phyloP scores from a whole-genome alignment of 2,888 invertebrate genomes.

The Idaea dimidiata region DNA sequence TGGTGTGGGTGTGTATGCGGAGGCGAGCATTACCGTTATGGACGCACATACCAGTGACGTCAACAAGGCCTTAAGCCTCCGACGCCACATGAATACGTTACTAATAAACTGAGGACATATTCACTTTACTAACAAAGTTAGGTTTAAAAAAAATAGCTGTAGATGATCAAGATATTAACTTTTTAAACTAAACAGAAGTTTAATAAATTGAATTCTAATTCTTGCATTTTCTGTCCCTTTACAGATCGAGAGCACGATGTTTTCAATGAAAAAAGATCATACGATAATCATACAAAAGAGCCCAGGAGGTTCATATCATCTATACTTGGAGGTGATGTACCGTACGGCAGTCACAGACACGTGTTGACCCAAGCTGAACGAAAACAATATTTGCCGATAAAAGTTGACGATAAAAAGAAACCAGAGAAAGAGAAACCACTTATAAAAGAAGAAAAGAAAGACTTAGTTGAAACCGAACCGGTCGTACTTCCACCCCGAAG shows the following conservation, averaged over 20 bases:
- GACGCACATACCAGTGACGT: slow-evolving; percentile 80
- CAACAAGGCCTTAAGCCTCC: slow-evolving; percentile 72
- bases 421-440: slow-evolving; percentile 76
- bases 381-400: slow-evolving; percentile 87
- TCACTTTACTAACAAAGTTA: slow-evolving; percentile 41
- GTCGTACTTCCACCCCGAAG: slow-evolving; percentile 78
- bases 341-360: slow-evolving; percentile 88
- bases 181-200: not conserved
- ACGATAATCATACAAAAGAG: slow-evolving; percentile 70
- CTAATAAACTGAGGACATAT: slow-evolving; percentile 58
- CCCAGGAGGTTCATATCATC: slow-evolving; percentile 87
- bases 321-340: slow-evolving; percentile 89
- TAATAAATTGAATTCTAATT: not conserved
- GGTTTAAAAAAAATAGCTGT: not conserved
- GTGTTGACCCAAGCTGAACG: slow-evolving; percentile 91
- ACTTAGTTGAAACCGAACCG: slow-evolving; percentile 83
- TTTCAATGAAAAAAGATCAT: slow-evolving; percentile 60
- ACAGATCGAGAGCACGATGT: slow-evolving; percentile 79
- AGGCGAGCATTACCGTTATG: slow-evolving; percentile 79
- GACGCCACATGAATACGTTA: slow-evolving; percentile 68
- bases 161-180: not conserved
- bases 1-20: slow-evolving; percentile 53
- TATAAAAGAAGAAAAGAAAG: slow-evolving; percentile 82
- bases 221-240: slow-evolving; percentile 43
- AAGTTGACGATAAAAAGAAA: slow-evolving; percentile 77